Conservation (phyloP, 2,888 invertebrate genomes). For the Aromia moschata region DNA sequence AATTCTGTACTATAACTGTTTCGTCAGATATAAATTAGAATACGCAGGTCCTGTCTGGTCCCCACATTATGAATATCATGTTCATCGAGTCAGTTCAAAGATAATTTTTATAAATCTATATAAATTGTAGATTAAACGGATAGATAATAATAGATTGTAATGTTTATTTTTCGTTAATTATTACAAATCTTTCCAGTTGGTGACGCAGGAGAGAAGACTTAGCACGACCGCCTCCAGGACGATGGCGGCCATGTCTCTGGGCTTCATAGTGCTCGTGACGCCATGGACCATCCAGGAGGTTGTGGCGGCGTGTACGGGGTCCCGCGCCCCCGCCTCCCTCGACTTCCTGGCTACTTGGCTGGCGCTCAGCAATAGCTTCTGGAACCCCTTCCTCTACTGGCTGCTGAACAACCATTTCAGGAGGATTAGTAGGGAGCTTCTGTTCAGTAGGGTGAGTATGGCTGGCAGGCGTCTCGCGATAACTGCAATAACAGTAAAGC, state of each 20-base stretch:
- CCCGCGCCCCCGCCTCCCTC: conserved; percentile 80
- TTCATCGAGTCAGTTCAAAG: no score
- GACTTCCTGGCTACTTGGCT: conserved; percentile 89
- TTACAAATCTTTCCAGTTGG: conserved; percentile 65
- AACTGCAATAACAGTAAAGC: conserved; percentile 4
- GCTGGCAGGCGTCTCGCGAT: conserved; percentile 7
- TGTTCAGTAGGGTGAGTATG: conserved; percentile 76
- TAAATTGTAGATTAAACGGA: no score
- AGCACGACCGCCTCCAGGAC: conserved; percentile 85
- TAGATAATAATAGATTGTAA: no score
- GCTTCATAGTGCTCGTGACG: conserved; percentile 90
- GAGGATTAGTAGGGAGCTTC: conserved; percentile 78
- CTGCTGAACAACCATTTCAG: conserved; percentile 86
- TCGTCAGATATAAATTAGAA: no score
- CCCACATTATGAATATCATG: no score
- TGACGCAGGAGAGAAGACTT: conserved; percentile 74
- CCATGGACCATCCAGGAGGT: conserved; percentile 93
- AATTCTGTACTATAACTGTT: no score
- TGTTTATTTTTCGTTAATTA: no score
- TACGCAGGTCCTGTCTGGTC: no score
- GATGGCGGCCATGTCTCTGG: conserved; percentile 91
- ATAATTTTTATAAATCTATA: no score
- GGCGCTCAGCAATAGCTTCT: conserved; percentile 87
- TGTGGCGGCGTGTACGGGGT: conserved; percentile 88
- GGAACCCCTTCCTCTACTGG: conserved; percentile 92